These are phyloP conservation scores for Oreonectes daqikongensis DNA, from an alignment of 2,797 vertebrate genomes.

Conservation along the genomic window DNA sequence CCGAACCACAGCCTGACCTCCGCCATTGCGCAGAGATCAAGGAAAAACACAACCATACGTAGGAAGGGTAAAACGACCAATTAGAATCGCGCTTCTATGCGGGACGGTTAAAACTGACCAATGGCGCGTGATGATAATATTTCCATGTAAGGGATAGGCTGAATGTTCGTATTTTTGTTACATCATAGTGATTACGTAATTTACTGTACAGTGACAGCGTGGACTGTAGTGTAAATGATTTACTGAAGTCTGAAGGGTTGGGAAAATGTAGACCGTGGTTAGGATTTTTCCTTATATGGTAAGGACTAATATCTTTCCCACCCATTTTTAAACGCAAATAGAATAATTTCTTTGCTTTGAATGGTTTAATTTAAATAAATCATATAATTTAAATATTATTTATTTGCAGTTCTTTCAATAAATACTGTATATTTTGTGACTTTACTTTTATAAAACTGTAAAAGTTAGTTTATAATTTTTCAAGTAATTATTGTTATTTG, in stretches of 20 bases:
- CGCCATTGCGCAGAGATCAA: conserved; percentile 41
- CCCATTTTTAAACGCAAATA: neutral
- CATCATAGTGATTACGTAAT: neutral
- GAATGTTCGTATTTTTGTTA: no score
- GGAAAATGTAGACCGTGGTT: neutral
- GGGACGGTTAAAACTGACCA: neutral
- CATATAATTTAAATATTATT: neutral
- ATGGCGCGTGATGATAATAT: neutral
- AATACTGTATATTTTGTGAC: neutral
- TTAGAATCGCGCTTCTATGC: conserved; percentile 12
- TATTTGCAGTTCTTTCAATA: neutral
- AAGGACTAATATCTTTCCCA: neutral
- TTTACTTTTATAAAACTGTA: neutral
- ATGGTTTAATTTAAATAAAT: no score
- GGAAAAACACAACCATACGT: neutral
- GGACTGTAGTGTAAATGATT: no score
- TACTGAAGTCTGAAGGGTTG: neutral
- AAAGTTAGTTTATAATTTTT: no score
- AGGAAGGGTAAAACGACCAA: conserved; percentile 6
- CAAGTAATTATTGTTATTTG: no score
- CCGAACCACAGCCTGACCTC: conserved; percentile 49
- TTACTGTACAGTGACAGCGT: neutral
- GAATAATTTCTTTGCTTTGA: neutral
- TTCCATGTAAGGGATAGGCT: conserved; percentile 11
- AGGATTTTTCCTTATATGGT: neutral